Base-by-base conservation (phyloP, 2,797 vertebrate genomes). In the Karalla daura region DNA sequence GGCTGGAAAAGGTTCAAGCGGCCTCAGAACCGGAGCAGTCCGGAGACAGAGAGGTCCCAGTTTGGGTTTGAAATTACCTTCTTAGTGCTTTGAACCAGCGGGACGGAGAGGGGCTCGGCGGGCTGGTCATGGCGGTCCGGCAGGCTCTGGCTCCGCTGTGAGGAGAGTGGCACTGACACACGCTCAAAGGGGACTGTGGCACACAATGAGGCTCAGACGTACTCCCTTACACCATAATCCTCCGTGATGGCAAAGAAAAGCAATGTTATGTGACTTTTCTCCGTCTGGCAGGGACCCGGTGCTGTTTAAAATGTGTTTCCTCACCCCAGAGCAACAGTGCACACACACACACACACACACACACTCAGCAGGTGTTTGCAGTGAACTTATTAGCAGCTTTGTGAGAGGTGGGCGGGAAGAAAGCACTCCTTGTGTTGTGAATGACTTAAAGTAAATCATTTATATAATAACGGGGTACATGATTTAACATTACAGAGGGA, bases 381-480 rank as follows among this genome's bases (percentile, higher is more conserved):
- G 82, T 86, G 5, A 53, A 63, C 20, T 33, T 5, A 55, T 69
- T 43, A 30, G 43, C 51, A 6, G 27, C 5, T 14, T 43, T 46
- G 13, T 7, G 5, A 46, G 3, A n/a, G n/a, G n/a, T n/a, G n/a
- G n/a, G n/a, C n/a, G 13, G 25, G 47, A 36, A 30, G 56, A 64
- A 59, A 64, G 66, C 40, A 82, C 47, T 32, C 14, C 17, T 4
- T 61, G n/a, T 52, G 24, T 63, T 54, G 35, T 18, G 44, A 62
- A 54, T 39, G 36, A 66, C 85, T 88, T 73, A 85, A 87, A 82
- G 87, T 79, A 73, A 86, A 86, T 73, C 21, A 63, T 93, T 91
- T 89, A 80, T 91, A 86, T 83, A 83, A 83, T 81, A 79, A 78
- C 83, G 68, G 63, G 84, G 69, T 83, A 90, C 78, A 90, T 64